Evolutionary conservation across 2,113 vertebrate genomes (phyloP).

Genomic region (Megatriorchis doriae): DNA sequence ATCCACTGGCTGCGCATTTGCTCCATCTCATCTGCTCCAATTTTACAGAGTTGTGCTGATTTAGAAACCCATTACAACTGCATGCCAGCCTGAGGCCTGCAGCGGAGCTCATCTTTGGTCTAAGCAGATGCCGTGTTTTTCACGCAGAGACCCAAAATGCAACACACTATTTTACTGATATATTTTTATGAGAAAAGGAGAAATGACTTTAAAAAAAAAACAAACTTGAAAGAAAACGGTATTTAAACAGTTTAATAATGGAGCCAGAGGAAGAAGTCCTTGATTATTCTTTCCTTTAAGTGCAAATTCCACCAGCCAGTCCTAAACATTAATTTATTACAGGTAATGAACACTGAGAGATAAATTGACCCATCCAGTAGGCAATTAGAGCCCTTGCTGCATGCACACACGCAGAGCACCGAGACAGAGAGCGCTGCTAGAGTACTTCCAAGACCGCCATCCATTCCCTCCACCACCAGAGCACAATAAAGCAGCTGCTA

Average conservation of each 20-base stretch:
- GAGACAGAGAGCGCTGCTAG: background rate
- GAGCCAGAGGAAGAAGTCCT: background rate
- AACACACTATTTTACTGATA: background rate
- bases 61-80: conserved; percentile 22
- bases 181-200: background rate
- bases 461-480: background rate
- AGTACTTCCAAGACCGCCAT: background rate
- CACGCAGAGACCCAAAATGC: background rate
- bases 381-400: conserved; percentile 38
- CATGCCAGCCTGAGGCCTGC: background rate
- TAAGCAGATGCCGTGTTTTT: background rate
- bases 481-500: background rate
- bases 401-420: background rate
- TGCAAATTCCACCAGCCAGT: conserved; percentile 6
- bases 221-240: background rate
- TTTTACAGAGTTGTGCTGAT: background rate
- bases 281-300: conserved; percentile 26
- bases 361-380: conserved; percentile 43
- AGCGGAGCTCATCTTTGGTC: background rate
- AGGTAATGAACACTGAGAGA: conserved; percentile 46
- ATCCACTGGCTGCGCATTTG: background rate
- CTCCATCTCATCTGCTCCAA: conserved; percentile 12
- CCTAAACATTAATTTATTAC: conserved; percentile 42
- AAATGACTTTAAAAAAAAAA: background rate
- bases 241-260: background rate